These are phyloP conservation scores for Megaustenia siamemsis DNA, from an alignment of 2,888 invertebrate genomes.

Conservation along the genomic window DNA sequence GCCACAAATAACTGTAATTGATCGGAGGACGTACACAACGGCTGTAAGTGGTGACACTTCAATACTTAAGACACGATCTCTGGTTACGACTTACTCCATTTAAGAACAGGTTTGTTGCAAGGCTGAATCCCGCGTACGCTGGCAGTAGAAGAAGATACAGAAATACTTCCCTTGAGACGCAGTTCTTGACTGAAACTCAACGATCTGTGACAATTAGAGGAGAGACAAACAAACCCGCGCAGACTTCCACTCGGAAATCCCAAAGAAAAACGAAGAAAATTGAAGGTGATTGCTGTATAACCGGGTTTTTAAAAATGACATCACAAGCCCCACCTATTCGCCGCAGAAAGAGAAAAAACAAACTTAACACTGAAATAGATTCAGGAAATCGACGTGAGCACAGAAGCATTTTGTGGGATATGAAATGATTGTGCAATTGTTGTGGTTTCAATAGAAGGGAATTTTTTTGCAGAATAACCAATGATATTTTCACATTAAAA, in stretches of 20 bases:
- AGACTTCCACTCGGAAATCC: background rate
- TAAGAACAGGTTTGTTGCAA: background rate
- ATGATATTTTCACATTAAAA: too few species aligned
- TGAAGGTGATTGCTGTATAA: background rate
- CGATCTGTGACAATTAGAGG: background rate
- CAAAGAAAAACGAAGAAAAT: background rate
- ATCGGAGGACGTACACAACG: background rate
- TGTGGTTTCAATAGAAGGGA: too few species aligned
- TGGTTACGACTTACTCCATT: background rate
- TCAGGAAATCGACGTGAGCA: background rate
- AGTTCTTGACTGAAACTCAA: background rate
- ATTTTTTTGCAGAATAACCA: too few species aligned
- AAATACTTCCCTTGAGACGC: background rate
- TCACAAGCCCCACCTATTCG: background rate
- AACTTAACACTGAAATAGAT: background rate
- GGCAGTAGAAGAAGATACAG: background rate
- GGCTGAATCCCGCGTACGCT: background rate
- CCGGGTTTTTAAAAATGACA: background rate
- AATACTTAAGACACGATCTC: constrained; percentile 20
- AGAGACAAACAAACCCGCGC: background rate
- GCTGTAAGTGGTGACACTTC: background rate
- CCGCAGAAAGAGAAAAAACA: background rate
- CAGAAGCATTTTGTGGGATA: too few species aligned
- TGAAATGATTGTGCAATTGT: too few species aligned
- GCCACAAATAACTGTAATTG: constrained; percentile 19